Base-by-base conservation (phyloP, 2,113 vertebrate species). In the Butorides virescens region DNA sequence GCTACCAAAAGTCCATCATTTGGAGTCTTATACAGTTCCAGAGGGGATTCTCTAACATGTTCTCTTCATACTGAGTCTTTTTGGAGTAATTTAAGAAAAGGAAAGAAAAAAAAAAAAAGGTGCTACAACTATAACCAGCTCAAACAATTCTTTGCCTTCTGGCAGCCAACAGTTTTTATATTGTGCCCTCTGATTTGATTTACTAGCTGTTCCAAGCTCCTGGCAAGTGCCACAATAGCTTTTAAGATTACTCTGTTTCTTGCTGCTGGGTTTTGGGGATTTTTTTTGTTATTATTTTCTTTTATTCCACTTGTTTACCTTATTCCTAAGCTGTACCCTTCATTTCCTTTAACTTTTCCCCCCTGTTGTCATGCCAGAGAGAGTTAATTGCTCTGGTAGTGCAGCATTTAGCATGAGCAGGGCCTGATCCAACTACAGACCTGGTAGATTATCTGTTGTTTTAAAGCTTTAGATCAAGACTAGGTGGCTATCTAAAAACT, bases 131-230 rank as follows among this genome's bases (percentile, higher is more conserved):
- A 29, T 82, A 93, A 86, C 47, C 13, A 85, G 27, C 44, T 92
- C 82, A 67, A 91, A 76, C 50, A 80, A 55, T 88, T 92, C 37
- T 88, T 91, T 96, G 70, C 82, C 78, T 95, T 75, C 87, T 94
- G 63, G 52, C 67, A 79, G 52, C 29, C 70, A 66, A 5, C 15
- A 30, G 37, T 63, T 93, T 73, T 77, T 93, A 22, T 86, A 53
- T 36, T 90, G 46, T 0, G 0, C 47, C 47, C 62, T 88, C 85
- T 92, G 71, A 91, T 88, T 89, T 83, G 75, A 86, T 78, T 92
- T 90, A 78, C 55, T 74, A 58, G 55, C 22, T 79, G 63, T 93
- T 95, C 82, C 75, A 86, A 76, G 56, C 53, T 94, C 39, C 50
- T 75, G 55, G 37, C 47, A 86, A 94, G 22, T 93, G 50, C 53